Percentiles rank a stretch among this genome's conserved stretches.
Evolutionary conservation across 1,140 invertebrate genomes (phyloP).

Genomic region (Aphaenogaster rudis): DNA sequence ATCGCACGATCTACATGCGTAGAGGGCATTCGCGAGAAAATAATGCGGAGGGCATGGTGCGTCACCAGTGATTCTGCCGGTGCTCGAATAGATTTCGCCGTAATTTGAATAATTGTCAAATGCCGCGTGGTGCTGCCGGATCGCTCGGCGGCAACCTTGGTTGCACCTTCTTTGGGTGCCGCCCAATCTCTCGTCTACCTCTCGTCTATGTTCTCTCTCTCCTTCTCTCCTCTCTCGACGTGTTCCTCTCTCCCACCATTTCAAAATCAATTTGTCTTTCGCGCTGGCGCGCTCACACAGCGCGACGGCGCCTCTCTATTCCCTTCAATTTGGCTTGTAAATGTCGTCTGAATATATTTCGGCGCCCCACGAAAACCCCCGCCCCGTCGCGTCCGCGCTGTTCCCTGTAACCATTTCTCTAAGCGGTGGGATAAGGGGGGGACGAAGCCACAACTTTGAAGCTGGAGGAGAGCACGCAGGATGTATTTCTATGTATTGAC

Average conservation of each 20-base stretch:
- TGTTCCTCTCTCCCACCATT: slow-evolving; percentile 78
- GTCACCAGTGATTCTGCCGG: slow-evolving; percentile 31
- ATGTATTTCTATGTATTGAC: slow-evolving; percentile 66
- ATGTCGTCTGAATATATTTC: slow-evolving; percentile 84
- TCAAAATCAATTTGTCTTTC: slow-evolving; percentile 85
- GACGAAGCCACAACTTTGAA: slow-evolving; percentile 28
- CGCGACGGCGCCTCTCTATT: slow-evolving; percentile 78
- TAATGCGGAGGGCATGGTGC: neutral
- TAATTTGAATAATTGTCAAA: slow-evolving; percentile 83
- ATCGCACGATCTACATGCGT: slow-evolving; percentile 27
- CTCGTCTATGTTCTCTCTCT: neutral
- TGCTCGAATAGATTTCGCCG: slow-evolving; percentile 62
- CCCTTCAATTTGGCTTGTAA: slow-evolving; percentile 86
- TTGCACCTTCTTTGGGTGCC: slow-evolving; percentile 41
- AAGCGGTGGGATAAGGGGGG: slow-evolving; percentile 19
- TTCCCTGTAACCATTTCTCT: slow-evolving; percentile 61
- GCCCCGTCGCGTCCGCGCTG: slow-evolving; percentile 16
- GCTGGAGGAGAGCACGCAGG: slow-evolving; percentile 28
- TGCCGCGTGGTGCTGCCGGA: slow-evolving; percentile 67
- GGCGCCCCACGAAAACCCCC: slow-evolving; percentile 3
- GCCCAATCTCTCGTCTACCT: slow-evolving; percentile 15
- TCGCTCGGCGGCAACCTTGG: slow-evolving; percentile 56
- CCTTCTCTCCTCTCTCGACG: slow-evolving; percentile 24
- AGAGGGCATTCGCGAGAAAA: slow-evolving; percentile 11
- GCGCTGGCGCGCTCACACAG: slow-evolving; percentile 72